A percentile compares a stretch with the other conserved stretches of the same genome.
phyloP scores from a whole-genome alignment of 2,797 vertebrate species.

The Semotilus atromaculatus region DNA sequence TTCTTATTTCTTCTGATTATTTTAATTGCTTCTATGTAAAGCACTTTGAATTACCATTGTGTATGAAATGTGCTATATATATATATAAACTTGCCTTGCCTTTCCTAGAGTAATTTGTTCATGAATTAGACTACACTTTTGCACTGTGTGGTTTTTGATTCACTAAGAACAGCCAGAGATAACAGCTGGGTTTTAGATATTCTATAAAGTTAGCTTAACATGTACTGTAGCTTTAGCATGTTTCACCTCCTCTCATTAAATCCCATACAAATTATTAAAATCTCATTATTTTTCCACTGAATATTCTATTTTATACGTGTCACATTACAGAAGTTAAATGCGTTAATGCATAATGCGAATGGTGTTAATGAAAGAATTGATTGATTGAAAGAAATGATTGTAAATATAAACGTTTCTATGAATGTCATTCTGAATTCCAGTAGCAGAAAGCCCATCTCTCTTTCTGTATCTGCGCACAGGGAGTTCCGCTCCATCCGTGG shows the following conservation, averaged over 20 bases:
- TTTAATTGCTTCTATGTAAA: too few species aligned
- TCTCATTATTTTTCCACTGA: not conserved
- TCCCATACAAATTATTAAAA: not conserved
- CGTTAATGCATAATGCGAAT: too few species aligned
- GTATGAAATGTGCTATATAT: too few species aligned
- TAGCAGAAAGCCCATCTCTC: not conserved
- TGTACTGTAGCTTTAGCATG: not conserved
- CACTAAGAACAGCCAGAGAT: too few species aligned
- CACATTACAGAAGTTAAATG: not conserved
- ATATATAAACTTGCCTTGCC: too few species aligned
- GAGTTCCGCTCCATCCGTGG: not conserved
- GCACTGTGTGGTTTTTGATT: too few species aligned
- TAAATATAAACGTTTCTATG: not conserved
- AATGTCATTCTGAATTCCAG: constrained; percentile 17
- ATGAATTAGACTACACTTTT: not conserved
- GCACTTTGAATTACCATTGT: too few species aligned
- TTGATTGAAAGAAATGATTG: constrained; percentile 1
- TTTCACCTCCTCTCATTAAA: not conserved
- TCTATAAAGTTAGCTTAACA: not conserved
- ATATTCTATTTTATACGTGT: not conserved
- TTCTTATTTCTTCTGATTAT: too few species aligned
- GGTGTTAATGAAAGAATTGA: not conserved
- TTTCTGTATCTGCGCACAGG: not conserved
- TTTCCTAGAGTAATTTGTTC: not conserved
- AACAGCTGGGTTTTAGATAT: not conserved